A percentile compares a stretch with the other conserved stretches of the same genome.
Evolutionary conservation across 2,888 invertebrate species (phyloP).

Genomic region (Sarcophaga carnaria): DNA sequence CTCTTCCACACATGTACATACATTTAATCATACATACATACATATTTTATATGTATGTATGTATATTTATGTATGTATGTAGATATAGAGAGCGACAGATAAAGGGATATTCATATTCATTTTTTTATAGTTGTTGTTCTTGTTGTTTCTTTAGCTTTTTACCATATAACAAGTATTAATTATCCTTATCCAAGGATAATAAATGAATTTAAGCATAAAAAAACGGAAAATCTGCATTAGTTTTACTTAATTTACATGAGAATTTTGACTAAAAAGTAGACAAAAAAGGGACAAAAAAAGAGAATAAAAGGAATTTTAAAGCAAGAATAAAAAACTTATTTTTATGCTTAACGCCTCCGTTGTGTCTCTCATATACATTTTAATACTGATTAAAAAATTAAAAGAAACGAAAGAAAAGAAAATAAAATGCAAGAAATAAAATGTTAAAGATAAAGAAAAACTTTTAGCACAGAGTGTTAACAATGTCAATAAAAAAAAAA

Average conservation of each 20-base stretch:
- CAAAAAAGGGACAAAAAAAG: not conserved
- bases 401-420: not conserved
- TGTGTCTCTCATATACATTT: conserved; percentile 31
- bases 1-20: not conserved
- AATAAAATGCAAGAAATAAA: not conserved
- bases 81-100: not conserved
- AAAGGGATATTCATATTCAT: not conserved
- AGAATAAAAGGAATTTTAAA: not conserved
- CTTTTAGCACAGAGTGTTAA: conserved; percentile 31
- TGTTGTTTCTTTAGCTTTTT: conserved; percentile 13
- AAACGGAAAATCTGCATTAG: conserved; percentile 19
- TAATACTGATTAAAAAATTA: conserved; percentile 49
- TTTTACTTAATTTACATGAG: conserved; percentile 48
- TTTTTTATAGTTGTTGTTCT: not conserved
- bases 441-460: conserved; percentile 16
- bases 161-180: conserved; percentile 52
- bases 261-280: conserved; percentile 42
- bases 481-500: conserved; percentile 47
- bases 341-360: conserved; percentile 44
- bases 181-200: conserved; percentile 56
- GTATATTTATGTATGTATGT: too few species aligned
- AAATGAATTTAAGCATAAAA: conserved; percentile 51
- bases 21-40: too few species aligned
- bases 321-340: conserved; percentile 38
- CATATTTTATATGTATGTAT: too few species aligned